These are phyloP conservation scores for Hoplodrina ambigua DNA, from an alignment of 2,888 invertebrate species.

Conservation along the genomic window DNA sequence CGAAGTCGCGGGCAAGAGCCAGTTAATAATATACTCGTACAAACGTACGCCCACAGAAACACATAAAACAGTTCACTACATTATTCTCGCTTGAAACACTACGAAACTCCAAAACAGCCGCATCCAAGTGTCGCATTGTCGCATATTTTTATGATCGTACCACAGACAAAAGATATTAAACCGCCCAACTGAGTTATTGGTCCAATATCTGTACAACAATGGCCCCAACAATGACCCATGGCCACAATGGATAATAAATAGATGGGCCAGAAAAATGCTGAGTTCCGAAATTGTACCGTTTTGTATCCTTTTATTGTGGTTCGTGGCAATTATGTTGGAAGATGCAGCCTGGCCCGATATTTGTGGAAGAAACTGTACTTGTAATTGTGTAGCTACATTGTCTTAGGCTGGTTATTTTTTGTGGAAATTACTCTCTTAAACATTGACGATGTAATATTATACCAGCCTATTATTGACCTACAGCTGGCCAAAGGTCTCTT, in stretches of 20 bases:
- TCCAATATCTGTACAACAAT: constrained; percentile 82
- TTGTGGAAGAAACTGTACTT: constrained; percentile 18
- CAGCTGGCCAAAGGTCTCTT: too few species aligned
- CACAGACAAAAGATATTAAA: constrained; percentile 74
- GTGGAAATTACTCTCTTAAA: constrained; percentile 3
- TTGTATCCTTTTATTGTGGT: constrained; percentile 61
- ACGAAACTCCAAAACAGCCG: constrained; percentile 20
- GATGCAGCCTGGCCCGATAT: constrained; percentile 35
- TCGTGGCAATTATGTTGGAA: constrained; percentile 47
- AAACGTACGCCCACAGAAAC: background rate
- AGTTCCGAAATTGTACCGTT: constrained; percentile 58
- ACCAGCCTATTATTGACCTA: too few species aligned
- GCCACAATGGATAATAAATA: constrained; percentile 80
- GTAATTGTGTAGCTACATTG: constrained; percentile 35
- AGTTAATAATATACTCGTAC: background rate
- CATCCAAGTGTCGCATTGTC: constrained; percentile 57
- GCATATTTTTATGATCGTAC: constrained; percentile 65
- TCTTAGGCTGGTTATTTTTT: constrained; percentile 9
- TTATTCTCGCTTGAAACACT: constrained; percentile 15
- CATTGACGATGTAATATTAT: too few species aligned
- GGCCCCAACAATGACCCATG: constrained; percentile 70
- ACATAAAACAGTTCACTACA: constrained; percentile 21
- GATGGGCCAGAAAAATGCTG: constrained; percentile 64
- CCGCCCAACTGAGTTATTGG: constrained; percentile 80
- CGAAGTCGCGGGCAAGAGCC: too few species aligned